Conservation (phyloP, 23 tunicate species). For the Clavelina lepadiformis region DNA sequence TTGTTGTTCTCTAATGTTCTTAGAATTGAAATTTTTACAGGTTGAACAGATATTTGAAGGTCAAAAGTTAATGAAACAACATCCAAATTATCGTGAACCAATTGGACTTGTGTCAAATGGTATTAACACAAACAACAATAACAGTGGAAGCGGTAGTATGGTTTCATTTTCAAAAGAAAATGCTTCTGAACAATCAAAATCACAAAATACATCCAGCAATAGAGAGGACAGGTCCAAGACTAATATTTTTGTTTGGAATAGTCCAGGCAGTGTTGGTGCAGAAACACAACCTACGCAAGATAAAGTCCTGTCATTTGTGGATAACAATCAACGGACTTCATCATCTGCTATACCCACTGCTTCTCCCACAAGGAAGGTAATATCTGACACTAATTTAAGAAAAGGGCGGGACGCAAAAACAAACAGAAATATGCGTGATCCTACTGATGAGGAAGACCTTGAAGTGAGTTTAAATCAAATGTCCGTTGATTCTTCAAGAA, state of each 20-base stretch:
- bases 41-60: slow-evolving; percentile 19
- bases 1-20: too few relatives aligned
- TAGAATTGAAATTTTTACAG: slow-evolving; percentile 7
- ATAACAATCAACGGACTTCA: too few relatives aligned
- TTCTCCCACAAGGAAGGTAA: background rate
- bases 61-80: background rate
- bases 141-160: slow-evolving; percentile 1
- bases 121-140: slow-evolving; percentile 11
- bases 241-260: slow-evolving; percentile 27
- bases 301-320: too few relatives aligned
- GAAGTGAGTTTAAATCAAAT: background rate
- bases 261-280: slow-evolving; percentile 5
- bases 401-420: background rate
- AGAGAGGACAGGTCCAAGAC: slow-evolving; percentile 1
- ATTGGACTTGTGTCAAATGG: slow-evolving; percentile 2
- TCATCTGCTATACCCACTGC: background rate
- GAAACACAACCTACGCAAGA: background rate
- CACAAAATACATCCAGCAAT: background rate
- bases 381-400: background rate
- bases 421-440: background rate
- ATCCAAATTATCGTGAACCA: slow-evolving; percentile 1
- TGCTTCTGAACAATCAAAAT: background rate
- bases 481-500: background rate
- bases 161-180: background rate
- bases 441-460: background rate